phyloP scores from a whole-genome alignment of 2,113 vertebrate species.

The Cryptotis parvus region DNA sequence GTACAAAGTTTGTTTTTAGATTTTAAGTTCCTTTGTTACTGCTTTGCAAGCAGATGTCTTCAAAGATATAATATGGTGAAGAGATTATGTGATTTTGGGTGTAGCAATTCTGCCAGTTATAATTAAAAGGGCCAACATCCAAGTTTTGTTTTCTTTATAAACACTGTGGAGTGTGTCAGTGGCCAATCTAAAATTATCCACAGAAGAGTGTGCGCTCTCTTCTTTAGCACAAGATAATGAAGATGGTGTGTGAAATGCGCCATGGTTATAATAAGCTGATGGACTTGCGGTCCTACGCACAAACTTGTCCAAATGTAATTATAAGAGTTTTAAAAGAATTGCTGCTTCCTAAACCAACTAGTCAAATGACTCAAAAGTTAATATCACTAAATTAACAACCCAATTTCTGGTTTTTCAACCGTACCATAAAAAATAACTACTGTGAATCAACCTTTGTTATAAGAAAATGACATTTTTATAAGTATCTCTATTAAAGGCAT shows the following conservation, averaged over 20 bases:
- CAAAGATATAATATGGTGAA: constrained; percentile 83
- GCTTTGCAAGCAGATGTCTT: constrained; percentile 82
- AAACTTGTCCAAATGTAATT: constrained; percentile 85
- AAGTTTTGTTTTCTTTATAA: constrained; percentile 91
- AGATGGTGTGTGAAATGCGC: constrained; percentile 83
- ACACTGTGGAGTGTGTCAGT: constrained; percentile 87
- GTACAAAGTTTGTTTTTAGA: constrained; percentile 80
- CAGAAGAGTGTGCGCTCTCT: constrained; percentile 87
- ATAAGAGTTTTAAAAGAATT: constrained; percentile 79
- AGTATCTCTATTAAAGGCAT: background rate
- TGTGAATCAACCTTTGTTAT: constrained; percentile 5
- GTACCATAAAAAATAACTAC: constrained; percentile 55
- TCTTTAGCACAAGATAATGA: constrained; percentile 86
- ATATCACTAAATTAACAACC: constrained; percentile 90
- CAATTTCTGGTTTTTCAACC: constrained; percentile 81
- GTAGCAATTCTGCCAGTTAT: constrained; percentile 85
- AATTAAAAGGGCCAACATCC: constrained; percentile 90
- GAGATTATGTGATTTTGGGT: constrained; percentile 85
- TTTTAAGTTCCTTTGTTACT: constrained; percentile 71
- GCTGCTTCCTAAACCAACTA: constrained; percentile 79
- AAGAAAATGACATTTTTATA: constrained; percentile 9
- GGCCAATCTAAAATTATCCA: constrained; percentile 91
- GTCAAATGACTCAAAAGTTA: constrained; percentile 91
- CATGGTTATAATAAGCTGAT: constrained; percentile 86
- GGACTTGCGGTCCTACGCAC: constrained; percentile 85